Conservation (phyloP, 2,888 invertebrate species). For the Cephonodes hylas region DNA sequence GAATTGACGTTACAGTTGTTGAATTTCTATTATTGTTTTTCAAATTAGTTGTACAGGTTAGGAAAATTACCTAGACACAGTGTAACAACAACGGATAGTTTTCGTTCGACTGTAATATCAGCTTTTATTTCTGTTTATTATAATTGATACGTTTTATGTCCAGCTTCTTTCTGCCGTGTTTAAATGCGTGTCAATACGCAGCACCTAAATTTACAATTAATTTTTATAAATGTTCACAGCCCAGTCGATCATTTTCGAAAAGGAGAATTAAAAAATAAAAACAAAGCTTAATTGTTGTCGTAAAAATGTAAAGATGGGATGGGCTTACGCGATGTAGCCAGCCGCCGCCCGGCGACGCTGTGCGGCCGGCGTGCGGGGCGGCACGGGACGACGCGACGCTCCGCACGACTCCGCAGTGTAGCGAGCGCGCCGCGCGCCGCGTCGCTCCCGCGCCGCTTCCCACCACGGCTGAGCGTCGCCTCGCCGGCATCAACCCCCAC, state of each 20-base stretch:
- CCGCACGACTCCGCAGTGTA: constrained; percentile 46
- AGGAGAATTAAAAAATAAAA: constrained; percentile 55
- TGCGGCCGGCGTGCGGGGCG: constrained; percentile 63
- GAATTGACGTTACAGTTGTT: background rate
- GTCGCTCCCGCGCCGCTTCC: constrained; percentile 71
- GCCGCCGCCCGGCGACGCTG: constrained; percentile 78
- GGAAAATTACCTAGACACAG: background rate
- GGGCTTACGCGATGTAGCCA: constrained; percentile 88
- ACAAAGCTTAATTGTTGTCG: constrained; percentile 82
- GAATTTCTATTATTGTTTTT: background rate
- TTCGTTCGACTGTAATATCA: background rate
- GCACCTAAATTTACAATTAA: constrained; percentile 46
- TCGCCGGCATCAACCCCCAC: constrained; percentile 58
- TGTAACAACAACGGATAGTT: too few species aligned
- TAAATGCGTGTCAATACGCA: background rate
- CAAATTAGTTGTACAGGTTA: background rate
- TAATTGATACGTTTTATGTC: background rate
- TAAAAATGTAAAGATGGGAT: constrained; percentile 82
- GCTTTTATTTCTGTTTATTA: background rate
- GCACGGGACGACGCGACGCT: constrained; percentile 70
- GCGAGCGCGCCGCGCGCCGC: constrained; percentile 45
- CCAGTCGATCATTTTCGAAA: constrained; percentile 67
- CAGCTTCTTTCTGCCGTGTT: background rate
- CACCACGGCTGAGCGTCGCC: constrained; percentile 67
- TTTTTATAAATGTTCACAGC: constrained; percentile 79